phyloP scores from a whole-genome alignment of 2,888 invertebrate species.

The Hirtodrosophila duncani region DNA sequence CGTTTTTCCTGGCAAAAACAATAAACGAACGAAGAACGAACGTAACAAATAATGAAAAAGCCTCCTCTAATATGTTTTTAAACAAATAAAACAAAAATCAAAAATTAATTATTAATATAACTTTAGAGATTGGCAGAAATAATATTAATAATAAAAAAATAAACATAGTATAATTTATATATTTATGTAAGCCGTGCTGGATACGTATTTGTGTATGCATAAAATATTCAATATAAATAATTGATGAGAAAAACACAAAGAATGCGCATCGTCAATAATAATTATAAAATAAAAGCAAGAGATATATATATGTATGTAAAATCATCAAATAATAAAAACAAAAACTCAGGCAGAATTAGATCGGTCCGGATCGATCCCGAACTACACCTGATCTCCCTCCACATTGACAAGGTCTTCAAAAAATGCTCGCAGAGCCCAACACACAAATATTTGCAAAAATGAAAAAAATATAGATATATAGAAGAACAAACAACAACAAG shows the following conservation, averaged over 20 bases:
- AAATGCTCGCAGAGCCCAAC: conserved; percentile 50
- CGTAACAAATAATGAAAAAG: conserved; percentile 49
- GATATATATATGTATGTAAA: not conserved
- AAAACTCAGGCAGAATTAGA: conserved; percentile 37
- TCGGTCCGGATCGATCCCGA: conserved; percentile 23
- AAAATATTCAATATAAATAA: conserved; percentile 21
- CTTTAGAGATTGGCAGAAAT: conserved; percentile 2
- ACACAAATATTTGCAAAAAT: conserved; percentile 25
- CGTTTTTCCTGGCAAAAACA: conserved; percentile 34
- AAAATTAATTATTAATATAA: no score
- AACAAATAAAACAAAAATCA: no score
- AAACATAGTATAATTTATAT: no score
- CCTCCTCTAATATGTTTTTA: no score
- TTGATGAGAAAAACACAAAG: conserved; percentile 7
- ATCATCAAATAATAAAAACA: conserved; percentile 17
- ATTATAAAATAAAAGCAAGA: conserved; percentile 21
- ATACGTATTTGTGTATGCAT: conserved; percentile 11
- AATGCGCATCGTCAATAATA: conserved; percentile 13
- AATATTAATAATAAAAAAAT: not conserved
- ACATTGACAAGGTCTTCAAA: conserved; percentile 7
- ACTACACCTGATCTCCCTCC: conserved; percentile 10
- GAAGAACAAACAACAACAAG: not conserved
- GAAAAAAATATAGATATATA: conserved; percentile 10
- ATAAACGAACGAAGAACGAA: no score
- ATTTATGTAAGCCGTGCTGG: no score